Conservation (phyloP, 2,113 vertebrate species). For the Rostratula benghalensis region DNA sequence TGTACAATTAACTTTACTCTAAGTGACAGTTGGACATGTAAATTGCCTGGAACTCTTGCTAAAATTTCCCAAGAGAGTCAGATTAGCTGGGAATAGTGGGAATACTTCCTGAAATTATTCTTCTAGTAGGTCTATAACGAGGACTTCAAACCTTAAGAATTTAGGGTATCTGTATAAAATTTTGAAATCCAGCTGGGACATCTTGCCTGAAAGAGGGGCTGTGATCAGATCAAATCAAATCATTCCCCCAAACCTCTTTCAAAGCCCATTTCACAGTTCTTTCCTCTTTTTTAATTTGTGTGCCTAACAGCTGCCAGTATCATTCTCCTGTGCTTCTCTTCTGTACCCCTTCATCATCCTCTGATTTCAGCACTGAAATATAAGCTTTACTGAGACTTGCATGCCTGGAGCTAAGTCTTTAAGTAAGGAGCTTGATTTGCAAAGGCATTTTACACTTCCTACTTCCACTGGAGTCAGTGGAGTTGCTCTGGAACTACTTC, state of each 20-base stretch:
- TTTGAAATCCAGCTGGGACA: neutral
- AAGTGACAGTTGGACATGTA: neutral
- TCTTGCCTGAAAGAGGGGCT: neutral
- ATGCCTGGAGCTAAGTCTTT: neutral
- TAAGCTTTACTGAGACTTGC: neutral
- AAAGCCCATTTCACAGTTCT: neutral
- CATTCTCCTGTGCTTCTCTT: neutral
- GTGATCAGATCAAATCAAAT: neutral
- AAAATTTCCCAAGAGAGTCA: neutral
- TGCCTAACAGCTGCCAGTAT: neutral
- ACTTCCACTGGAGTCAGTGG: neutral
- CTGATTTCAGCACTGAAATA: neutral
- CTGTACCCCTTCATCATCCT: neutral
- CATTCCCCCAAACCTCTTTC: neutral
- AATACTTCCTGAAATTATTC: neutral
- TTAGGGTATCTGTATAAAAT: neutral
- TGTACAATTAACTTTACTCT: neutral
- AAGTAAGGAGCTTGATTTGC: neutral
- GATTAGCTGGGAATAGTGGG: neutral
- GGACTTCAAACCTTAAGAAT: neutral
- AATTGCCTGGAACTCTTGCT: neutral
- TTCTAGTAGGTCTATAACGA: neutral
- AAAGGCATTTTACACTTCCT: neutral
- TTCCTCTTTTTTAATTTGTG: neutral
- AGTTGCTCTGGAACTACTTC: neutral